phyloP scores from a whole-genome alignment of 2,797 vertebrate genomes.

The Coreius guichenoti region DNA sequence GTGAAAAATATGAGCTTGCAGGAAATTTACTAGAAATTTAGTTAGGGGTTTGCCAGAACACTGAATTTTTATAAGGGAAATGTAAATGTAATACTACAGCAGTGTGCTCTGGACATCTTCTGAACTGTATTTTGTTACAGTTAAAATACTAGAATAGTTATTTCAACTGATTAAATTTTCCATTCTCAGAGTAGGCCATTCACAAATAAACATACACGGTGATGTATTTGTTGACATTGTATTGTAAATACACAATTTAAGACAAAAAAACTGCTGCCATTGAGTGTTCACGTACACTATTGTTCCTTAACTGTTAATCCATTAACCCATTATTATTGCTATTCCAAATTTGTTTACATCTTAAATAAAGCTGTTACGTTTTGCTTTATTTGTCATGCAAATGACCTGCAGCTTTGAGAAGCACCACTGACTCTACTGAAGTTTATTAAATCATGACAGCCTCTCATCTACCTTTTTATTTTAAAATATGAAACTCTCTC shows the following conservation, averaged over 20 bases:
- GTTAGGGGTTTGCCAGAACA: background rate
- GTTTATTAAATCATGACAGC: conserved; percentile 22
- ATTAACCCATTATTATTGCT: background rate
- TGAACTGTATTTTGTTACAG: background rate
- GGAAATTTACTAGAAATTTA: background rate
- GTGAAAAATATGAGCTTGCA: background rate
- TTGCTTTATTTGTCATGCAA: background rate
- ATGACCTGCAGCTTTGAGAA: conserved; percentile 16
- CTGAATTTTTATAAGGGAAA: background rate
- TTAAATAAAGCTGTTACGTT: background rate
- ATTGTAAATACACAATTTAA: background rate
- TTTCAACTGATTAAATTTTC: background rate
- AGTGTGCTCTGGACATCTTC: background rate
- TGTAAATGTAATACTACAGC: background rate
- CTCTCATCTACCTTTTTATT: conserved; percentile 43
- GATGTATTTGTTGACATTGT: background rate
- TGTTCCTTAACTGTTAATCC: background rate
- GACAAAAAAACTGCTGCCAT: background rate
- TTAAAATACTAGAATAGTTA: no score
- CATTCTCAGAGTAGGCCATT: background rate
- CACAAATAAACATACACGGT: background rate
- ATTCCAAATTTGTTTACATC: background rate
- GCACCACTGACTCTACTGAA: background rate
- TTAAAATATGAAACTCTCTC: conserved; percentile 50
- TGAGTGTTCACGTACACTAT: background rate